Conservation (phyloP, 2,888 invertebrate genomes). For the Philonicus albiceps region DNA sequence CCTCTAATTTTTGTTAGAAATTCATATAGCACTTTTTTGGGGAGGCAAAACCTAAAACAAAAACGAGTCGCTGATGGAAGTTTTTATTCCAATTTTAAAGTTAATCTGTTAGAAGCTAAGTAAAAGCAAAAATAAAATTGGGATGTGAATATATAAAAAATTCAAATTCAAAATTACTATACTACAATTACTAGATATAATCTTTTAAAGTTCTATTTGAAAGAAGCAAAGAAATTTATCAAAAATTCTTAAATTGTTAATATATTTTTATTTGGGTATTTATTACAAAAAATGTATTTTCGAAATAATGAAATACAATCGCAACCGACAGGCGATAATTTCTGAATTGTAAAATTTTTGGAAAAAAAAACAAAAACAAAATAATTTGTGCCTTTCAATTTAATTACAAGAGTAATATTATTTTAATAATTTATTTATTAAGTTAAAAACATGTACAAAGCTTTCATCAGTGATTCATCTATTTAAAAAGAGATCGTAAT, state of each 20-base stretch:
- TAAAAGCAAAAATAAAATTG: too few relatives aligned
- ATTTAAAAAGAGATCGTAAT: not conserved
- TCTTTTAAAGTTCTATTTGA: not conserved
- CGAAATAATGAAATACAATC: too few relatives aligned
- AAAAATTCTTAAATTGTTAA: too few relatives aligned
- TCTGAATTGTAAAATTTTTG: too few relatives aligned
- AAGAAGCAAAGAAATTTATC: not conserved
- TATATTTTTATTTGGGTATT: too few relatives aligned
- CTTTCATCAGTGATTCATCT: not conserved
- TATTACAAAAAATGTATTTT: too few relatives aligned
- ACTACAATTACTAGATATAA: not conserved
- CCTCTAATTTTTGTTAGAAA: not conserved
- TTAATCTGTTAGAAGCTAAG: not conserved
- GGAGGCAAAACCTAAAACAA: not conserved
- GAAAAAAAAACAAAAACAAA: too few relatives aligned
- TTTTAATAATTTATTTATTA: not conserved
- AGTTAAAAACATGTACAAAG: not conserved
- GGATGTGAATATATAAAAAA: too few relatives aligned
- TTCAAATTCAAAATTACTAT: too few relatives aligned
- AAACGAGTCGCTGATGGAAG: not conserved
- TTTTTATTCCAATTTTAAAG: not conserved
- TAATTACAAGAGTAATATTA: not conserved
- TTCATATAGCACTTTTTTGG: not conserved
- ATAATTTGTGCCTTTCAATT: slow-evolving; percentile 20
- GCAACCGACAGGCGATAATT: too few relatives aligned